Evolutionary conservation across 2,797 vertebrate genomes (phyloP).

Genomic region (Pseudochromis fuscus): DNA sequence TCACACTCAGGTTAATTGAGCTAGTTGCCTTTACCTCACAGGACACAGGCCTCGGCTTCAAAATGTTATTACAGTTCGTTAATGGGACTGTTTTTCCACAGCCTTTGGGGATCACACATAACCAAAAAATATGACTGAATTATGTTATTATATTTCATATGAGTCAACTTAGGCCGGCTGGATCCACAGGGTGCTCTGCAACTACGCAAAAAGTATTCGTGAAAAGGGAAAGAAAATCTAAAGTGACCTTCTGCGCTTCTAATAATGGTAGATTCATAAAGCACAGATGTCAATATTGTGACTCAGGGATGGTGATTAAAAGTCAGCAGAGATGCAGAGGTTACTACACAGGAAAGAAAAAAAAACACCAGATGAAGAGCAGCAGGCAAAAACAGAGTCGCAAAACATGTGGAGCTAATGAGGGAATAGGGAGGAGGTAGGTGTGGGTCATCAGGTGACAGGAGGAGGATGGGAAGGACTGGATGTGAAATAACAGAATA

Average conservation of each 20-base stretch:
- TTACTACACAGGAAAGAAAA: neutral
- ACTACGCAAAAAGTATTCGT: neutral
- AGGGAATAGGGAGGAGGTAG: constrained; percentile 2
- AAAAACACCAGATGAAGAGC: neutral
- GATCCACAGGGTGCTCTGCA: neutral
- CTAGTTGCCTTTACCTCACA: constrained; percentile 17
- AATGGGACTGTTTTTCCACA: constrained; percentile 17
- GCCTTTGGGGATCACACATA: constrained; percentile 3
- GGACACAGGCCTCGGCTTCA: constrained; percentile 21
- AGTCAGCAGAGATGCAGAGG: constrained; percentile 2
- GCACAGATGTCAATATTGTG: neutral
- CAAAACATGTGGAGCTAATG: constrained; percentile 7
- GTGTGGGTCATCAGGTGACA: neutral
- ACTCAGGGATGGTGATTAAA: neutral
- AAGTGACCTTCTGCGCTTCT: too few species aligned
- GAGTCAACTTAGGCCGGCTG: neutral
- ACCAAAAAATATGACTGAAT: neutral
- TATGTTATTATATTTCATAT: neutral
- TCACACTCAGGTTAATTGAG: constrained; percentile 37
- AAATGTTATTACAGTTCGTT: constrained; percentile 27
- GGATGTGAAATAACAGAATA: neutral
- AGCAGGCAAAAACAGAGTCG: neutral
- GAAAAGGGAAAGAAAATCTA: neutral
- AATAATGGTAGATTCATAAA: neutral
- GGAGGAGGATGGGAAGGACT: neutral